phyloP scores from a whole-genome alignment of 1,140 invertebrate species.

The Megalonaias nervosa region DNA sequence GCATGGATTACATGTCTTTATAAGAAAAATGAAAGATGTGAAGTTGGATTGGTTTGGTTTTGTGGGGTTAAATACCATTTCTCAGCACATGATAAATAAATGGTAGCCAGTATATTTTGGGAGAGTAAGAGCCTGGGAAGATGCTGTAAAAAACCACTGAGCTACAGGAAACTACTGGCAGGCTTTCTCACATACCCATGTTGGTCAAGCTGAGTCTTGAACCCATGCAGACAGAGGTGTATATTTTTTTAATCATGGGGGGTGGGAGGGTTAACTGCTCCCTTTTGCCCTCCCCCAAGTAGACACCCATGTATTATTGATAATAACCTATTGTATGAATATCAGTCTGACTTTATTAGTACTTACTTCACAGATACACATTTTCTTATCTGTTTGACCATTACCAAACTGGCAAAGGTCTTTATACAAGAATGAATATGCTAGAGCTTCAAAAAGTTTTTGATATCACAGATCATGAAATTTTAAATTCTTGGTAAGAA shows the following conservation, averaged over 20 bases:
- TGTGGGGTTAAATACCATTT: too few species aligned
- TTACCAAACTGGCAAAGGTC: slow-evolving; percentile 24
- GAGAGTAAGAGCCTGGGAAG: not conserved
- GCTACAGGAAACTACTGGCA: too few species aligned
- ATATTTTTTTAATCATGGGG: too few species aligned
- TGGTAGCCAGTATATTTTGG: not conserved
- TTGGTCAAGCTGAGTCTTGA: too few species aligned
- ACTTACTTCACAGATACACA: slow-evolving; percentile 23
- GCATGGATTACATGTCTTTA: too few species aligned
- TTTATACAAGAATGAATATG: slow-evolving; percentile 19
- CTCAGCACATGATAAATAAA: too few species aligned
- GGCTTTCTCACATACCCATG: too few species aligned
- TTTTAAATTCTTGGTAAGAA: slow-evolving; percentile 20
- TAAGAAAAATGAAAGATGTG: not conserved
- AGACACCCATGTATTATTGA: too few species aligned
- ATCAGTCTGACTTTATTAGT: slow-evolving; percentile 20
- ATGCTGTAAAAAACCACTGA: too few species aligned
- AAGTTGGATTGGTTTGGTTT: not conserved
- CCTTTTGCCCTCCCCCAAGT: too few species aligned
- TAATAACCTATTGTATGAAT: slow-evolving; percentile 22
- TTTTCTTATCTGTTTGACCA: slow-evolving; percentile 21
- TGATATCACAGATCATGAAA: slow-evolving; percentile 32
- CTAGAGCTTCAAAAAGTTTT: slow-evolving; percentile 37
- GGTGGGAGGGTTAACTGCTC: too few species aligned
- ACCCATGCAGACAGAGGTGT: too few species aligned